Conservation (phyloP, 2,797 vertebrate species). For the Heliangelus exortis region DNA sequence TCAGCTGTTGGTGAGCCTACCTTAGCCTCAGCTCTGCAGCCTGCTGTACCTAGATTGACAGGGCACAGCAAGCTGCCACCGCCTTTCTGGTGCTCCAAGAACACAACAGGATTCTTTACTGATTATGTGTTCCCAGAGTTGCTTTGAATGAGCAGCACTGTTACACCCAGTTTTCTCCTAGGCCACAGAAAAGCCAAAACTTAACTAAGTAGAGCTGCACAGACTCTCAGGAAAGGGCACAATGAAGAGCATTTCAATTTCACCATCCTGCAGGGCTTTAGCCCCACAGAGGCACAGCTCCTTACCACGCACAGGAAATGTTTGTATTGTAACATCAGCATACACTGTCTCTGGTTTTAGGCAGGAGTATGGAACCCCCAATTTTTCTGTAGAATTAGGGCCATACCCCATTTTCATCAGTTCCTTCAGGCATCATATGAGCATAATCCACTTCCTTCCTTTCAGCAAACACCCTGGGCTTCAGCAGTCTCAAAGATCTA, state of each 20-base stretch:
- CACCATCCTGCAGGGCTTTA: neutral
- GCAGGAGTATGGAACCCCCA: neutral
- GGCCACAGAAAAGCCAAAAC: neutral
- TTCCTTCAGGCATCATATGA: neutral
- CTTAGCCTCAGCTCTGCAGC: neutral
- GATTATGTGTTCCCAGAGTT: neutral
- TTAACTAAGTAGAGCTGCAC: neutral
- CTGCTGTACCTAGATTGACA: neutral
- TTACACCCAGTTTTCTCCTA: neutral
- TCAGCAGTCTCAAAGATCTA: constrained; percentile 40
- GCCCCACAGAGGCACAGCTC: neutral
- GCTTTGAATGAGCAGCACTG: neutral
- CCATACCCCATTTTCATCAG: neutral
- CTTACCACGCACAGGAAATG: rapidly evolving
- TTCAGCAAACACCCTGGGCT: neutral
- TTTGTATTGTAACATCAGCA: neutral
- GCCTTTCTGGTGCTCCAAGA: rapidly evolving
- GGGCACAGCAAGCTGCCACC: rapidly evolving
- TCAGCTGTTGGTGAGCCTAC: neutral
- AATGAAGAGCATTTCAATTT: neutral
- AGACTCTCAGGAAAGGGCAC: neutral
- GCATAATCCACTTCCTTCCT: neutral
- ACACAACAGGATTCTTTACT: neutral
- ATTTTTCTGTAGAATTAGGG: neutral
- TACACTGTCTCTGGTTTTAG: neutral